Base-by-base conservation (phyloP, 2,797 vertebrate species). In the Pempheris klunzingeri region DNA sequence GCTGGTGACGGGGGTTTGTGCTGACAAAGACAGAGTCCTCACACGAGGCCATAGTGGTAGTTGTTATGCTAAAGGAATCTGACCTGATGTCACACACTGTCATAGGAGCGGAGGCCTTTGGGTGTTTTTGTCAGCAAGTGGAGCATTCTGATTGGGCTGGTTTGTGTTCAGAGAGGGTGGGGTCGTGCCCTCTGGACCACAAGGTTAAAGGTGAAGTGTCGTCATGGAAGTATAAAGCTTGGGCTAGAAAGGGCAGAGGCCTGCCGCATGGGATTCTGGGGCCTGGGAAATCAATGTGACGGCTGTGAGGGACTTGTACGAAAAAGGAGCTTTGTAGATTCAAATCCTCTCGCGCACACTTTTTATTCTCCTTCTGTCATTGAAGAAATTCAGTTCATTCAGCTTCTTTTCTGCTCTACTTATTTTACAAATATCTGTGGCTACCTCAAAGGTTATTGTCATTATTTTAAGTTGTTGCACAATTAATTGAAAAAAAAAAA, bases 31-130 rank as follows among this genome's bases (percentile, higher is more conserved):
- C 81, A 12, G 78, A 81, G 52, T 87, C 83, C 76, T 88, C 90
- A 72, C 88, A 69, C 79, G 64, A 60, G 74, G 77, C 82, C 64
- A 18, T 58, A 76, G 83, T 63, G 75, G 55, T 86, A 85, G 93
- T 93, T 93, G 92, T 92, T 93, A 91, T 91, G 92, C 83, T 90
- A 89, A 91, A 93, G 87, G 92, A 93, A 93, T 93, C 92, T 93
- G 93, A 94, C 92, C 92, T 92, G 91, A 92, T 93, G 92, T 91
- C 92, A 93, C 90, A 83, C 85, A 89, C 91, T 92, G 92, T 93
- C 92, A 93, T 78, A 77, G 90, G 87, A 93, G 90, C 74, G 15
- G 43, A 88, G 87, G 90, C 91, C 92, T 91, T 82, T 88, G 93
- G 92, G 92, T 90, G 89, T 92, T 93, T 93, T 92, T 92, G 89